Evolutionary conservation across 1,140 invertebrate genomes (phyloP).

Genomic region (Samia ricini): DNA sequence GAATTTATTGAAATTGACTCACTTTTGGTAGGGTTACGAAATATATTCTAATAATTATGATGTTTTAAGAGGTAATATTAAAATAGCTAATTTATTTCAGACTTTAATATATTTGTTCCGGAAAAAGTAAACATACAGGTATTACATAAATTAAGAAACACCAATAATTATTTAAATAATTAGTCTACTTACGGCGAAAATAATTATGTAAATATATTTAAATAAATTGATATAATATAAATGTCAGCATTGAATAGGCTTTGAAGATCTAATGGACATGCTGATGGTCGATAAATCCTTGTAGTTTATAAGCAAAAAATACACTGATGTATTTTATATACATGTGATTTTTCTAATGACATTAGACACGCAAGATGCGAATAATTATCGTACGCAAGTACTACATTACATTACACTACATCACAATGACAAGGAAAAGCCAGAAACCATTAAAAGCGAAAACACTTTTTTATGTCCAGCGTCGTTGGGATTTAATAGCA

Average conservation of each 20-base stretch:
- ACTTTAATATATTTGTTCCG: too few species aligned
- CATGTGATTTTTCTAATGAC: neutral
- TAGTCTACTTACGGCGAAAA: too few species aligned
- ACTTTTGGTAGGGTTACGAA: neutral
- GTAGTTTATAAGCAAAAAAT: neutral
- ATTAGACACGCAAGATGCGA: slow-evolving; percentile 18
- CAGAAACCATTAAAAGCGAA: slow-evolving; percentile 21
- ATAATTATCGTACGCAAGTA: slow-evolving; percentile 26
- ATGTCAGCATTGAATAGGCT: neutral
- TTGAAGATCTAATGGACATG: neutral
- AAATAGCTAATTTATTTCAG: too few species aligned
- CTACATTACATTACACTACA: slow-evolving; percentile 19
- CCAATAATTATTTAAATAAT: too few species aligned
- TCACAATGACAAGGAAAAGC: slow-evolving; percentile 40
- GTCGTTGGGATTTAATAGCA: slow-evolving; percentile 16
- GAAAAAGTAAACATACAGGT: too few species aligned
- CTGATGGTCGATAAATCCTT: neutral
- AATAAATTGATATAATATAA: neutral
- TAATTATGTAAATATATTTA: neutral
- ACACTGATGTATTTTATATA: too few species aligned
- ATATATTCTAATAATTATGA: too few species aligned
- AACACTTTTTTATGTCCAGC: slow-evolving; percentile 21
- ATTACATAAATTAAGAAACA: too few species aligned
- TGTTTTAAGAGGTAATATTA: too few species aligned
- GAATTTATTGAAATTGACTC: neutral